phyloP scores from a whole-genome alignment of 92 coral and sea anemone genomes.

The Nematostella vectensis region DNA sequence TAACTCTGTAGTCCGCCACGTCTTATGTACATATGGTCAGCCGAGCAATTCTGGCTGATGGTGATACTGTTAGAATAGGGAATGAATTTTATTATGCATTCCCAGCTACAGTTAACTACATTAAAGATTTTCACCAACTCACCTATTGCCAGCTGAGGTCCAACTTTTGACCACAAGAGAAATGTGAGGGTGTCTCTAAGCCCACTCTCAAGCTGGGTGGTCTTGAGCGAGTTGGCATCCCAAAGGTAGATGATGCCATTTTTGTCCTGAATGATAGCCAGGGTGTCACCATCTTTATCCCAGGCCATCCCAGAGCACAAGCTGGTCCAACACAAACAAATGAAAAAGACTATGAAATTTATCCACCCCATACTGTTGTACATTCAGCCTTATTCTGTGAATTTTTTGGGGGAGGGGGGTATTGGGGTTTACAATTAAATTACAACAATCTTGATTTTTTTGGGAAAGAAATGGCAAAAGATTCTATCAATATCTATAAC shows the following conservation, averaged over 20 bases:
- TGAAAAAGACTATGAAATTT: background rate
- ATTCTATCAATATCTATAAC: too few relatives aligned
- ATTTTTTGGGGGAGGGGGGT: too few relatives aligned
- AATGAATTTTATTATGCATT: too few relatives aligned
- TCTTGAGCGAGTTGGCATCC: conserved; percentile 93
- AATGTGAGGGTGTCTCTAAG: conserved; percentile 88
- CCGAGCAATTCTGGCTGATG: too few relatives aligned
- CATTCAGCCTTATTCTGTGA: background rate
- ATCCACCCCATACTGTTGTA: too few relatives aligned
- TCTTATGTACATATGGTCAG: too few relatives aligned
- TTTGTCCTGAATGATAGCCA: conserved; percentile 92
- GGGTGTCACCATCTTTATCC: conserved; percentile 97
- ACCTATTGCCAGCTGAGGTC: conserved; percentile 96
- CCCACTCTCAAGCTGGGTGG: conserved; percentile 91
- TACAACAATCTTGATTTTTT: too few relatives aligned
- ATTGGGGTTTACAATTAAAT: too few relatives aligned
- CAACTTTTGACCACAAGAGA: conserved; percentile 91
- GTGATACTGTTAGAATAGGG: too few relatives aligned
- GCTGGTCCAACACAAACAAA: conserved; percentile 34
- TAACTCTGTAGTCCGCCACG: too few relatives aligned
- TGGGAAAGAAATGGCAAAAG: too few relatives aligned
- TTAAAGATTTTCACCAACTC: conserved; percentile 8
- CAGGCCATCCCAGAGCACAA: conserved; percentile 94
- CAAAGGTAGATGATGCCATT: conserved; percentile 79
- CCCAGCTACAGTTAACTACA: too few relatives aligned